These are phyloP conservation scores for Apotomis turbidana DNA, from an alignment of 2,888 invertebrate genomes.

Conservation along the genomic window DNA sequence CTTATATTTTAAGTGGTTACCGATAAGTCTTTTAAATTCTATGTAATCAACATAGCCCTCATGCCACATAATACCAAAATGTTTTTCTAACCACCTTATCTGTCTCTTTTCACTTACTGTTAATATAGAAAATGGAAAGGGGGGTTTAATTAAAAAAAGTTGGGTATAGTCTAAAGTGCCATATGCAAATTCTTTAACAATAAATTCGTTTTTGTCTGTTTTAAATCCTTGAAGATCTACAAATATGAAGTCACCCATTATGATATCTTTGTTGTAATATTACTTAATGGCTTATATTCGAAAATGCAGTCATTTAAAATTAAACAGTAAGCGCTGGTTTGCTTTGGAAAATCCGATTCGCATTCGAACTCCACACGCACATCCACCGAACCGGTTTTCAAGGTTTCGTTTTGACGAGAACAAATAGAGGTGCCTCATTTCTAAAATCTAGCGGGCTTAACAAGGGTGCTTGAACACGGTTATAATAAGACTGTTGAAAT, in stretches of 20 bases:
- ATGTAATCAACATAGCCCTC: constrained; percentile 23
- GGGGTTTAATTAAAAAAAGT: constrained; percentile 28
- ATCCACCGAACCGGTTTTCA: neutral
- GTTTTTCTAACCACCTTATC: constrained; percentile 22
- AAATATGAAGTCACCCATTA: constrained; percentile 12
- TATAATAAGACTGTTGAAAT: neutral
- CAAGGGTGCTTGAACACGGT: neutral
- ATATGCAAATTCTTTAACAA: constrained; percentile 5
- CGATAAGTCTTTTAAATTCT: constrained; percentile 20
- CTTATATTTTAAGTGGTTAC: constrained; percentile 7
- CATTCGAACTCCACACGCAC: constrained; percentile 10
- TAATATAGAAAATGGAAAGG: constrained; percentile 19
- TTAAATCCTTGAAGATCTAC: constrained; percentile 38
- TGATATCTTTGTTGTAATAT: constrained; percentile 27
- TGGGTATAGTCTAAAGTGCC: constrained; percentile 1
- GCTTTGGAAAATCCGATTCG: neutral
- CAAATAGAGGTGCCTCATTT: constrained; percentile 7
- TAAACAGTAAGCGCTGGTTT: constrained; percentile 7
- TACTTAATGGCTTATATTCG: constrained; percentile 17
- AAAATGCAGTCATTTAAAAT: constrained; percentile 19
- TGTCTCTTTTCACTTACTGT: constrained; percentile 18
- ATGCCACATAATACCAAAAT: constrained; percentile 10
- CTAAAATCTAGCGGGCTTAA: constrained; percentile 9
- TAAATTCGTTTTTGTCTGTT: constrained; percentile 3
- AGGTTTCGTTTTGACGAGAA: neutral